Conservation (phyloP, 2,888 invertebrate genomes). For the Apoda limacodes region DNA sequence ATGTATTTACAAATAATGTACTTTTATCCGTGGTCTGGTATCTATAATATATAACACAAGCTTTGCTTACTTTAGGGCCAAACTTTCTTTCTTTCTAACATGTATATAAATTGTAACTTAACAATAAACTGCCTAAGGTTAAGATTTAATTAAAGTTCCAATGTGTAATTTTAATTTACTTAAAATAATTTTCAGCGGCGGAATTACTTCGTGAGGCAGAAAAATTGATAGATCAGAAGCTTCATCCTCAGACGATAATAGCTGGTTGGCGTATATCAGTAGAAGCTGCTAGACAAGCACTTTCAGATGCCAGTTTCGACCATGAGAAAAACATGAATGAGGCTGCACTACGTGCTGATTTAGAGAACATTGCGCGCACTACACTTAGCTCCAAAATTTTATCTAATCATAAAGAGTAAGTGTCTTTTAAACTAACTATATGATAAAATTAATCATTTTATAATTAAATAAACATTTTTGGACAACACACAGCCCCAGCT, state of each 20-base stretch:
- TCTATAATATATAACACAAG: too few species aligned
- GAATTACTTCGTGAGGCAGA: slow-evolving; percentile 97
- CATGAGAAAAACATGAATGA: slow-evolving; percentile 79
- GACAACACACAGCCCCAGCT: too few species aligned
- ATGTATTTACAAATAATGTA: too few species aligned
- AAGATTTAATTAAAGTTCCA: background rate
- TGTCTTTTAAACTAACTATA: slow-evolving; percentile 13
- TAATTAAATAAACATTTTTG: too few species aligned
- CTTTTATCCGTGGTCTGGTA: too few species aligned
- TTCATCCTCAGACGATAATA: slow-evolving; percentile 98
- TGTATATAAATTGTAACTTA: too few species aligned
- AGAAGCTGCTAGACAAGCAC: slow-evolving; percentile 84
- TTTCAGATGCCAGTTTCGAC: slow-evolving; percentile 83
- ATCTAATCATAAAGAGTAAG: slow-evolving; percentile 92
- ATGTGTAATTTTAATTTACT: slow-evolving; percentile 1
- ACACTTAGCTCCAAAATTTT: slow-evolving; percentile 98
- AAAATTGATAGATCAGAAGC: slow-evolving; percentile 89
- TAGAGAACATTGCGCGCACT: slow-evolving; percentile 96
- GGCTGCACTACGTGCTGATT: slow-evolving; percentile 84
- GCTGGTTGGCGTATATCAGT: slow-evolving; percentile 94
- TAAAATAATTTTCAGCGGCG: slow-evolving; percentile 78
- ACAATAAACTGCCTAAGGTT: too few species aligned
- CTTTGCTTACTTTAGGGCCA: too few species aligned
- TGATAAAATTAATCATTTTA: too few species aligned
- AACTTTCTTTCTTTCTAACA: too few species aligned